Percentiles rank a stretch among this genome's conserved stretches.
phyloP scores from a whole-genome alignment of 2,888 invertebrate genomes.

The Pammene aurita region DNA sequence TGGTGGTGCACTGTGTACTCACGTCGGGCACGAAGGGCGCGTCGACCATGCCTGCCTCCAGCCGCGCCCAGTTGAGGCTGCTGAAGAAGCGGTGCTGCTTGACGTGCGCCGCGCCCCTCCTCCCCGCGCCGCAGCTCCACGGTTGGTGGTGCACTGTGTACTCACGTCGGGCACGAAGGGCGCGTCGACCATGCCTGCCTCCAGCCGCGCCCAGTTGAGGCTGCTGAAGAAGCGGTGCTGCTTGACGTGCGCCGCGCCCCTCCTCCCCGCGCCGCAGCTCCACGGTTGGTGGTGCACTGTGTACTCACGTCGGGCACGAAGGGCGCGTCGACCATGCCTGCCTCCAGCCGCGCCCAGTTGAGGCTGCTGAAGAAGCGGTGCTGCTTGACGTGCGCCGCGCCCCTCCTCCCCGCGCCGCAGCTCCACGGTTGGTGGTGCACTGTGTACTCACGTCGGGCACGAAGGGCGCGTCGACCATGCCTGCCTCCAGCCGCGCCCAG shows the following conservation, averaged over 20 bases:
- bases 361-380: constrained; percentile 89
- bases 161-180: constrained; percentile 74
- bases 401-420: constrained; percentile 86
- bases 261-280: constrained; percentile 86
- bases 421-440: constrained; percentile 86
- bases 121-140: constrained; percentile 85
- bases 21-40: constrained; percentile 76
- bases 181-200: constrained; percentile 95
- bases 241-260: constrained; percentile 91
- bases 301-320: constrained; percentile 71
- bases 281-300: not conserved
- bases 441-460: constrained; percentile 84
- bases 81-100: constrained; percentile 88
- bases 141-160: constrained; percentile 15
- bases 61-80: constrained; percentile 96
- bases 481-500: constrained; percentile 75
- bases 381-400: constrained; percentile 90
- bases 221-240: constrained; percentile 88
- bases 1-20: too few relatives aligned
- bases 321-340: constrained; percentile 92
- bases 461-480: constrained; percentile 90
- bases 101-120: constrained; percentile 90
- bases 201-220: constrained; percentile 97
- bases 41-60: constrained; percentile 97
- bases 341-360: constrained; percentile 98